Evolutionary conservation across 2,113 vertebrate species (phyloP).

Genomic region (Pseudorhombus dupliciocellatus): DNA sequence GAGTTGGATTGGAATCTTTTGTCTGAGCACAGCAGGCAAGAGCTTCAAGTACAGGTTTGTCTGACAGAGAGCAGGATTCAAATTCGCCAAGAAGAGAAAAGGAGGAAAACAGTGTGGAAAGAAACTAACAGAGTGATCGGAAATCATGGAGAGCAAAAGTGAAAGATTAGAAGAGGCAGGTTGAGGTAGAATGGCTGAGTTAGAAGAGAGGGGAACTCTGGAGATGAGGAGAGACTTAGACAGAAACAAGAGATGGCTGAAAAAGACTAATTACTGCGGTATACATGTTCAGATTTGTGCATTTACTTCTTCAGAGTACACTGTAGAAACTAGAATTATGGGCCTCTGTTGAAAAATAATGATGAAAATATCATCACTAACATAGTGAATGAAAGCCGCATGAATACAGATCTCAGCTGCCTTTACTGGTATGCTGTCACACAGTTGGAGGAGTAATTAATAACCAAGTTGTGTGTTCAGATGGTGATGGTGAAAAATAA

Average conservation of each 20-base stretch:
- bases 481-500: neutral
- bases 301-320: neutral
- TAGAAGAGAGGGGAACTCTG: neutral
- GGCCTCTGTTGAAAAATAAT: too few species aligned
- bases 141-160: neutral
- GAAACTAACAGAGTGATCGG: too few species aligned
- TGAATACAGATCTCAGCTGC: neutral
- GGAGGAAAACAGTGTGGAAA: neutral
- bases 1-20: neutral
- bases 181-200: conserved; percentile 2
- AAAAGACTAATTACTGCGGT: too few species aligned
- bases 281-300: neutral
- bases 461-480: neutral
- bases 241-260: too few species aligned
- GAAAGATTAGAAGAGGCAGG: neutral
- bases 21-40: conserved; percentile 1
- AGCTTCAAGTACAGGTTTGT: neutral
- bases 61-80: neutral
- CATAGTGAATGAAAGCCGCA: too few species aligned
- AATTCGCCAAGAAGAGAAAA: neutral
- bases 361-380: too few species aligned
- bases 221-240: neutral
- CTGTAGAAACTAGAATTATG: too few species aligned
- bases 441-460: too few species aligned
- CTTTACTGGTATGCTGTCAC: neutral